These are phyloP conservation scores for Calcarius ornatus DNA, from an alignment of 2,113 vertebrate species.

Conservation along the genomic window DNA sequence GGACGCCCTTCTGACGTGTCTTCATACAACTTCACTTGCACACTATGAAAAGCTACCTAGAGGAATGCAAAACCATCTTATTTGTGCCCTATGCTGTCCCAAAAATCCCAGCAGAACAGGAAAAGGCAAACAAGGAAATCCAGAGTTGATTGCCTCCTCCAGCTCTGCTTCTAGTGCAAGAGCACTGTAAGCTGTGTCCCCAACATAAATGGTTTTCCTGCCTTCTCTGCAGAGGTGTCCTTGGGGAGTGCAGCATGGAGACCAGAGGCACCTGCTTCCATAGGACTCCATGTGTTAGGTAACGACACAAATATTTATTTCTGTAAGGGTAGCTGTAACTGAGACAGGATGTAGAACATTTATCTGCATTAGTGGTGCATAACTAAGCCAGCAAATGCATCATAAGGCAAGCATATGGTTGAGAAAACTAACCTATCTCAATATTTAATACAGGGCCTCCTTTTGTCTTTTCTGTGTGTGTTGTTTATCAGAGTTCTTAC, in stretches of 20 bases:
- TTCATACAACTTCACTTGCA: neutral
- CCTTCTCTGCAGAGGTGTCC: neutral
- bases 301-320: neutral
- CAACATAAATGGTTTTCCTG: neutral
- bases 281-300: neutral
- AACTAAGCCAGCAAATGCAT: constrained; percentile 2
- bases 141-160: neutral
- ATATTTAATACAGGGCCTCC: neutral
- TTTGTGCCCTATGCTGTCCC: neutral
- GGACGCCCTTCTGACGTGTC: neutral
- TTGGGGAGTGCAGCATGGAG: neutral
- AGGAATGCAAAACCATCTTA: neutral
- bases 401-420: neutral
- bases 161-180: neutral
- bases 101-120: neutral
- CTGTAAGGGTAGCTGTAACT: neutral
- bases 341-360: neutral
- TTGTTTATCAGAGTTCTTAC: neutral
- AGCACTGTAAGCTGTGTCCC: neutral
- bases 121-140: neutral
- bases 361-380: neutral
- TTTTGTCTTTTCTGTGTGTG: neutral
- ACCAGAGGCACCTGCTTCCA: neutral
- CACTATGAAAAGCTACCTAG: neutral
- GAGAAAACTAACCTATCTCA: neutral